Base-by-base conservation (phyloP, 2,113 vertebrate species). In the Symphodus melops region DNA sequence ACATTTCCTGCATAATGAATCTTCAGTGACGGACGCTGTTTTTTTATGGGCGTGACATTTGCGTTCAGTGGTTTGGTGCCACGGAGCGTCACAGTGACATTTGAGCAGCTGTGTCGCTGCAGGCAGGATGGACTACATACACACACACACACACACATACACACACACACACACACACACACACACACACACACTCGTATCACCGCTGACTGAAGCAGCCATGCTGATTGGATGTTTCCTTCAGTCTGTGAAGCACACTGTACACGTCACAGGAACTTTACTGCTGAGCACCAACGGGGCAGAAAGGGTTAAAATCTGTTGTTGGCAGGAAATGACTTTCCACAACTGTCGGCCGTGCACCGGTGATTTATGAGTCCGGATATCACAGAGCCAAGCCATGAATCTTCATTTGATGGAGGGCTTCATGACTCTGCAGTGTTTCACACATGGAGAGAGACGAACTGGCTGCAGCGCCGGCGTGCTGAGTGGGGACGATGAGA, bases 31-130 rank as follows among this genome's bases (percentile, higher is more conserved):
- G 63, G 23, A 12, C 69, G 65, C 68, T 25, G 75, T 41, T 86
- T 77, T 72, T 71, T 84, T 69, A 77, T 21, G 44, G 53, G 46
- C 76, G 72, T 86, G 87, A 85, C 87, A 88, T 90, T 90, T 89
- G 65, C 70, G 81, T 86, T 86, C 75, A 53, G 73, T 82, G 61
- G 64, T 81, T 89, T 79, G 52, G 73, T 60, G 72, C 75, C 85
- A 63, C 2, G 11, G 65, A 80, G 73, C 3, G 59, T 76, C 48
- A 61, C 83, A 80, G 39, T 88, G 83, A 75, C 86, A 86, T 90
- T 88, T 88, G 79, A 76, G 81, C 82, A 82, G 73, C 84, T 83
- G 84, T 49, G 72, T 49, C 59, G 82, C 78, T 68, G 7, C 23
- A 61, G 71, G 68, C 68, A 42, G 64, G 83, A 89, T 85, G 72